Base-by-base conservation (phyloP, 2,888 invertebrate genomes). In the Apotomis turbidana region DNA sequence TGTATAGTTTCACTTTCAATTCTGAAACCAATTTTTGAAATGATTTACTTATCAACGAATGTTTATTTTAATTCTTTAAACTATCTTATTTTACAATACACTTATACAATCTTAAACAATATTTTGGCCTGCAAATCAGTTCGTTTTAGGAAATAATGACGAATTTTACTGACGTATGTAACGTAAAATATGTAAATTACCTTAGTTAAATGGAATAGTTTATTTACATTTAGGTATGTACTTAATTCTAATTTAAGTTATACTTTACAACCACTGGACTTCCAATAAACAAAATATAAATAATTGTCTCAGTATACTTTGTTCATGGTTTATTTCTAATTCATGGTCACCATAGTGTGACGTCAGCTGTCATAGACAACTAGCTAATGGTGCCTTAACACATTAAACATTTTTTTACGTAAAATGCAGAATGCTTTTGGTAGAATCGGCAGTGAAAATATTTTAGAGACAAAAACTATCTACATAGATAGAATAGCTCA, bases 41-140 rank as follows among this genome's bases (percentile, higher is more conserved):
- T n/a, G 27, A 0, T 27, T 57, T 10, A 51, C 62, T 60, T 73
- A 49, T 9, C 68, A 62, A 27, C 41, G 41, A 6, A 41, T 6
- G 6, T 6, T 41, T 41, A 5, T 41, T 36, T 10, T 9, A 36
- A 36, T 27, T 36, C 9, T 15, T 41, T 38, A 4, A 49, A 67
- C 46, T 63, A 58, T 49, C 58, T 55, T 44, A 59, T 62, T 55
- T 67, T 64, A 68, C 51, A 58, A 60, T 68, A 63, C 66, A 36
- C 51, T 66, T 60, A 41, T 61, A 51, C 57, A 73, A 66, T 74
- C 63, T 63, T 74, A 70, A 67, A 74, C 70, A 73, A 58, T 72
- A 75, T 78, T 27, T 84, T 83, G 83, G 83, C 81, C 78, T 83
- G 78, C 77, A 78, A 67, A 61, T 83, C 83, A 82, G 78, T 81